Evolutionary conservation across 2,797 vertebrate species (phyloP).

Genomic region (Channa striata): DNA sequence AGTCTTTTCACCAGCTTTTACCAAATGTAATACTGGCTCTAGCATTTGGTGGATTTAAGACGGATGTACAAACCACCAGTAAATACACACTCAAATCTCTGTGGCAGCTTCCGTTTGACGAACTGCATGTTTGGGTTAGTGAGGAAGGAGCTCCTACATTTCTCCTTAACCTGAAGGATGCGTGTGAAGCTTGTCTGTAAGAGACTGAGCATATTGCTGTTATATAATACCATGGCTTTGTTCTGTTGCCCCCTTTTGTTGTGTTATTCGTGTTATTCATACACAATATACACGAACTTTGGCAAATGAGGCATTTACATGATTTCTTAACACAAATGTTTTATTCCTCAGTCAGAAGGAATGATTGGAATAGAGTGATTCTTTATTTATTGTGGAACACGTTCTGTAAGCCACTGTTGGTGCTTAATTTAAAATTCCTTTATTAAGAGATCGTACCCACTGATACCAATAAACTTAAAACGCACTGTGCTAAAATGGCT

Average conservation of each 20-base stretch:
- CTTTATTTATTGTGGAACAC: too few relatives aligned
- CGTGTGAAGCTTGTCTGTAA: slow-evolving; percentile 17
- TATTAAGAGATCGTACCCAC: slow-evolving; percentile 23
- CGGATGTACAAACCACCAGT: slow-evolving; percentile 30
- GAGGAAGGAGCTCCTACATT: slow-evolving; percentile 28
- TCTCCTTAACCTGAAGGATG: slow-evolving; percentile 8
- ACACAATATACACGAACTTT: neutral
- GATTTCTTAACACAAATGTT: neutral
- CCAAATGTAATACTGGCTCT: neutral
- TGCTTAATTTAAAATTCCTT: slow-evolving; percentile 19
- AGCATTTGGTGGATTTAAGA: slow-evolving; percentile 34
- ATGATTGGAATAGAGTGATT: too few relatives aligned
- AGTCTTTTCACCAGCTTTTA: slow-evolving; percentile 4
- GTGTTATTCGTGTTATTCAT: slow-evolving; percentile 6
- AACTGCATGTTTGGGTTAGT: slow-evolving; percentile 32
- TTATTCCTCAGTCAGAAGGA: too few relatives aligned
- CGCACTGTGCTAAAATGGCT: slow-evolving; percentile 16
- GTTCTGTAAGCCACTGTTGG: neutral
- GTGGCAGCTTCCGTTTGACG: slow-evolving; percentile 26
- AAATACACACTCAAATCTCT: slow-evolving; percentile 21
- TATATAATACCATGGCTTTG: slow-evolving; percentile 25
- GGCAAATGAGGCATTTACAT: neutral
- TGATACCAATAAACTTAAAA: slow-evolving; percentile 20
- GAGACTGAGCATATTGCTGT: slow-evolving; percentile 7
- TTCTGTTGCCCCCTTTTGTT: slow-evolving; percentile 3